These are phyloP conservation scores for Pangasianodon hypophthalmus DNA, from an alignment of 2,113 vertebrate genomes.

Conservation along the genomic window DNA sequence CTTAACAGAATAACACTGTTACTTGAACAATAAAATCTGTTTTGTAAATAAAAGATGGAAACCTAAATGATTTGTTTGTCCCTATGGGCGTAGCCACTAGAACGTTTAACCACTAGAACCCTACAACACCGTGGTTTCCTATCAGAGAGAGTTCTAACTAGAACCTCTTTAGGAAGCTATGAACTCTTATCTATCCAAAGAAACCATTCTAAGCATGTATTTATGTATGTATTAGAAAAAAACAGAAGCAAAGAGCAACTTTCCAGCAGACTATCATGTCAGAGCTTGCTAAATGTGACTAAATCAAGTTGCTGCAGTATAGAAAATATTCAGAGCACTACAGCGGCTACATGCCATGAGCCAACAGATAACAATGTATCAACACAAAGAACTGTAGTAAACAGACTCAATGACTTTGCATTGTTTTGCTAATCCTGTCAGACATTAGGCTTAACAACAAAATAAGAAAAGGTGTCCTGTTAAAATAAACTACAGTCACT, in stretches of 20 bases:
- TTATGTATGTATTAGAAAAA: background rate
- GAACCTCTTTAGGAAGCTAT: background rate
- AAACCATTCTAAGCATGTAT: background rate
- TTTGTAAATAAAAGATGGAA: background rate
- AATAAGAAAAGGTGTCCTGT: background rate
- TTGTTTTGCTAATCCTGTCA: background rate
- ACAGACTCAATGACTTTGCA: background rate
- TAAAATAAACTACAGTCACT: background rate
- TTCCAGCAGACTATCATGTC: background rate
- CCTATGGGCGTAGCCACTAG: background rate
- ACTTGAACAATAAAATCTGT: background rate
- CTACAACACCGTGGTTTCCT: background rate
- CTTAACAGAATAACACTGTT: background rate
- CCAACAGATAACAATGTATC: background rate
- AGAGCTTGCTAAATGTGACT: background rate
- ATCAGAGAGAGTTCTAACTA: background rate
- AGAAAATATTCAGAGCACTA: background rate
- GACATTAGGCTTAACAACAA: background rate
- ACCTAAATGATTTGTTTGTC: background rate
- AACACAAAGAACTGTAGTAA: background rate
- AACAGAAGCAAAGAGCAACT: background rate
- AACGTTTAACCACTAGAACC: background rate
- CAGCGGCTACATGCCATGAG: background rate
- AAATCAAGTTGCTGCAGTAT: slow-evolving; percentile 3
- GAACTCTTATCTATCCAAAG: background rate